These are phyloP conservation scores for Hypomesus transpacificus DNA, from an alignment of 2,113 vertebrate species.

Conservation along the genomic window DNA sequence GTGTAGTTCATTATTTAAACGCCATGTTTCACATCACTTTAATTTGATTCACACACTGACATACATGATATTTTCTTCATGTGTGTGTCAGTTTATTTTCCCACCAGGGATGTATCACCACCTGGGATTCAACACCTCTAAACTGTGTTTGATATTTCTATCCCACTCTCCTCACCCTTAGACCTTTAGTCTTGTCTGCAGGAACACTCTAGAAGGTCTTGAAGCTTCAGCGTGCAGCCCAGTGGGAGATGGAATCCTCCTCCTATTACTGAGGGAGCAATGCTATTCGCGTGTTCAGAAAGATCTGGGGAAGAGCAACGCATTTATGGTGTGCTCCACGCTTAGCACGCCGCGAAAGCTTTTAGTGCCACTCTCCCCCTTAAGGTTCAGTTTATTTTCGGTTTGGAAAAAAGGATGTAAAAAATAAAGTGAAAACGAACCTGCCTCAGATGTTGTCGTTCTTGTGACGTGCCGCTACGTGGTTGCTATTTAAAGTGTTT, in stretches of 20 bases:
- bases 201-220: constrained; percentile 32
- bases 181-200: constrained; percentile 15
- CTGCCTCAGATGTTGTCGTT: constrained; percentile 12
- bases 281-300: constrained; percentile 26
- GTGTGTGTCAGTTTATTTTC: constrained; percentile 26
- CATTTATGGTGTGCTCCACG: not conserved
- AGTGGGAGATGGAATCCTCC: constrained; percentile 5
- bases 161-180: constrained; percentile 25
- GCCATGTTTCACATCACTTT: too few relatives aligned
- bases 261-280: constrained; percentile 26
- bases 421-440: constrained; percentile 13
- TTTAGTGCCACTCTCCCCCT: constrained; percentile 44
- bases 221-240: constrained; percentile 13
- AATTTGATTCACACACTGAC: too few relatives aligned
- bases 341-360: constrained; percentile 39
- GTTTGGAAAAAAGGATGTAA: constrained; percentile 7
- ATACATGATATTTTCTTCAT: not conserved
- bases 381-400: constrained; percentile 40
- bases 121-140: constrained; percentile 41
- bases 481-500: constrained; percentile 21
- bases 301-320: constrained; percentile 20
- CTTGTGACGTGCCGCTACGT: constrained; percentile 2
- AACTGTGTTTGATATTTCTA: constrained; percentile 35
- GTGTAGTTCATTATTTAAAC: not conserved
- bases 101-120: constrained; percentile 10